Conservation (phyloP, 2,113 vertebrate species). For the Crotalus horridus region DNA sequence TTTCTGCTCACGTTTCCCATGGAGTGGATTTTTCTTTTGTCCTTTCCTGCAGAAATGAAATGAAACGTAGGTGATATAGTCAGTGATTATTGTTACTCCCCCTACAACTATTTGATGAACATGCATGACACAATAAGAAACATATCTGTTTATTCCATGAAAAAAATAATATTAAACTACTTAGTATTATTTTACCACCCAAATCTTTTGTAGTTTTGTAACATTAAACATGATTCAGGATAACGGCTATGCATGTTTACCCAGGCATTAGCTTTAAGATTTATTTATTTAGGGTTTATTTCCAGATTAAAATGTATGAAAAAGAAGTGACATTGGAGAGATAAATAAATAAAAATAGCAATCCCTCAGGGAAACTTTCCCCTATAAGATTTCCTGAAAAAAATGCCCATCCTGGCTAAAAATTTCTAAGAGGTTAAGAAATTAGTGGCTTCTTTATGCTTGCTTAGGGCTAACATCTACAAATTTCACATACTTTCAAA, state of each 20-base stretch:
- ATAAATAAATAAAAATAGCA: background rate
- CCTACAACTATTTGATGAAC: background rate
- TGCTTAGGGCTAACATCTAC: background rate
- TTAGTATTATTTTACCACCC: background rate
- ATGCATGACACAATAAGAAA: background rate
- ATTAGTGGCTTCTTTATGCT: background rate
- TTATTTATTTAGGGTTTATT: background rate
- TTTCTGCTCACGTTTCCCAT: background rate
- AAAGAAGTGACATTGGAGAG: background rate
- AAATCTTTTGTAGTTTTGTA: background rate
- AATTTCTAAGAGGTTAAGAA: background rate
- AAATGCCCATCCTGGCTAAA: background rate
- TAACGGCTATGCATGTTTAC: background rate
- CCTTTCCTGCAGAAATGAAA: background rate
- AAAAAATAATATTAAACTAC: background rate
- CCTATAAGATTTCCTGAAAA: background rate
- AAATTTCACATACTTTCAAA: background rate
- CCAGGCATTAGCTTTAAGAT: background rate
- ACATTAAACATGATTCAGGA: background rate
- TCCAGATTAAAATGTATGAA: background rate
- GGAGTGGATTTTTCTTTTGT: background rate
- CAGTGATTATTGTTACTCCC: background rate
- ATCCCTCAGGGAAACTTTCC: background rate
- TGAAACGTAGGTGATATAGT: background rate
- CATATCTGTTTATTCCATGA: background rate